These are phyloP conservation scores for Eledone cirrhosa DNA, from an alignment of 2,888 invertebrate species.

Conservation along the genomic window DNA sequence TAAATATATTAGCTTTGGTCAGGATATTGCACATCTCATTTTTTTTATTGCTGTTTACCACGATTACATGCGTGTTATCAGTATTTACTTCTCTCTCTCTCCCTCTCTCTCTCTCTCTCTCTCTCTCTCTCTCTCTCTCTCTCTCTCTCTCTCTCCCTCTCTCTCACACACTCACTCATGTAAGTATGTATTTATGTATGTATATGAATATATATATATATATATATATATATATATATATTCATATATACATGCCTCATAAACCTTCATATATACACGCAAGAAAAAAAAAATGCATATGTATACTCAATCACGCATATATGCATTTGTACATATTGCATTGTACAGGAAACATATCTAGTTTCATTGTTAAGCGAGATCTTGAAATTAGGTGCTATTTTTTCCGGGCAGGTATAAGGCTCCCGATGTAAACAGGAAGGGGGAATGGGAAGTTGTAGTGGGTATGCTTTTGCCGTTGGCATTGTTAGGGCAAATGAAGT, in stretches of 20 bases:
- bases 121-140: no score
- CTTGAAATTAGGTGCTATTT: not conserved
- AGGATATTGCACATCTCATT: no score
- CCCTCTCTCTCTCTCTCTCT: not conserved
- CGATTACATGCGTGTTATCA: no score
- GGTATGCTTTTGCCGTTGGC: no score
- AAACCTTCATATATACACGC: not conserved
- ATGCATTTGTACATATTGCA: not conserved
- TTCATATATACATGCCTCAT: not conserved
- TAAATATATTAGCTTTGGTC: no score
- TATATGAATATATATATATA: not conserved
- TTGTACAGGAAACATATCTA: not conserved
- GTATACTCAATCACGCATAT: not conserved
- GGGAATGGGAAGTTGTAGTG: no score
- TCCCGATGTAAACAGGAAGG: no score
- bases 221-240: constrained; percentile 3
- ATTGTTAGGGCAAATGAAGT: no score
- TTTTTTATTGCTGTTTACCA: no score
- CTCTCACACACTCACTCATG: not conserved
- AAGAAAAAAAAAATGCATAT: not conserved
- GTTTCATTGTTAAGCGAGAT: not conserved
- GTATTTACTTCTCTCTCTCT: not conserved
- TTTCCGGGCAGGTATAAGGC: not conserved
- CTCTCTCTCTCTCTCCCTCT: no score
- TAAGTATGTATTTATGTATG: not conserved